Percentiles rank a stretch among this genome's conserved stretches.
phyloP scores from a whole-genome alignment of 2,888 invertebrate genomes.

The Gibbula magus region DNA sequence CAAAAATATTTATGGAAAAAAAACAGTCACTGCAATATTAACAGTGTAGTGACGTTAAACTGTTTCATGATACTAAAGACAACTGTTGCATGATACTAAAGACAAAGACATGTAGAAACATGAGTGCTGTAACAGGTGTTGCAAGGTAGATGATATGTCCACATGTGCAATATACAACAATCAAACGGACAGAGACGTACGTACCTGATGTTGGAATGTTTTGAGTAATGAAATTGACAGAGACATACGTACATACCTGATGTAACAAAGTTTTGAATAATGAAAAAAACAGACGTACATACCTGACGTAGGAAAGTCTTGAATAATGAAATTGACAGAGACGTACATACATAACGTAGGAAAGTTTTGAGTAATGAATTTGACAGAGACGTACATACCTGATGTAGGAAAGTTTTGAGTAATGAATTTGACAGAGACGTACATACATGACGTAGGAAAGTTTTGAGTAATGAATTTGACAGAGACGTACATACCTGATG shows the following conservation, averaged over 20 bases:
- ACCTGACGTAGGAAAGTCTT: slow-evolving; percentile 58
- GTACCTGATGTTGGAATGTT: neutral
- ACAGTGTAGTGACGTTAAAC: too few species aligned
- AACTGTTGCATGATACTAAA: neutral
- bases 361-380: too few species aligned
- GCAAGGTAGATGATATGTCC: neutral
- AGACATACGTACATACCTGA: too few species aligned
- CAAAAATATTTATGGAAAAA: too few species aligned
- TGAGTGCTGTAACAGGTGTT: neutral
- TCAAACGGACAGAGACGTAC: neutral
- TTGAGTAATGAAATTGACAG: too few species aligned
- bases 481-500: neutral
- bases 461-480: slow-evolving; percentile 47
- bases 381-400: too few species aligned
- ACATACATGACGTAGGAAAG: slow-evolving; percentile 59
- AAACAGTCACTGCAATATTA: too few species aligned
- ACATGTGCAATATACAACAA: neutral
- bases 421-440: too few species aligned
- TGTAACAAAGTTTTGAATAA: too few species aligned
- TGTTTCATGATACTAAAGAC: neutral
- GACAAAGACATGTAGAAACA: neutral
- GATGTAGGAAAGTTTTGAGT: too few species aligned
- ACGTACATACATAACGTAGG: neutral
- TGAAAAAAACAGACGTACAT: slow-evolving; percentile 34
- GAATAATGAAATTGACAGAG: slow-evolving; percentile 46